Conservation (phyloP, 1,140 invertebrate genomes). For the Hylaeus volcanicus region DNA sequence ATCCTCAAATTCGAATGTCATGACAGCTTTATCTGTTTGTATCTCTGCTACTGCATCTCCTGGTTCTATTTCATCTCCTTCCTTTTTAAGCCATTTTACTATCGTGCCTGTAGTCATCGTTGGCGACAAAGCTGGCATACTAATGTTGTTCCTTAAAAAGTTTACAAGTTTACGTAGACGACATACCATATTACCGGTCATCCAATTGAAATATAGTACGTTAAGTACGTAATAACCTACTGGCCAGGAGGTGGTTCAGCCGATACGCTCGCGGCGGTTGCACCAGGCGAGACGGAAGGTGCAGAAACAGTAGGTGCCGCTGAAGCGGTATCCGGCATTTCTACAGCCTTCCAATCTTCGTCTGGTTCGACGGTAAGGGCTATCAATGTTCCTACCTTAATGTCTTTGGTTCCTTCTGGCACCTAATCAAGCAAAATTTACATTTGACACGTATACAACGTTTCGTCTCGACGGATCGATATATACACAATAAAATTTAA, state of each 20-base stretch:
- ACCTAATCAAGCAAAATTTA: conserved; percentile 66
- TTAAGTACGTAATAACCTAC: conserved; percentile 56
- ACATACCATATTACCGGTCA: background rate
- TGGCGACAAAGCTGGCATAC: conserved; percentile 96
- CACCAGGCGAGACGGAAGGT: background rate
- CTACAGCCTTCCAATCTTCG: conserved; percentile 83
- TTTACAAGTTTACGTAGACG: background rate
- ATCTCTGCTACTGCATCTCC: conserved; percentile 98
- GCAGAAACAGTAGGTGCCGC: conserved; percentile 23
- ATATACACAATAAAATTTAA: background rate
- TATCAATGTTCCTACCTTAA: conserved; percentile 85
- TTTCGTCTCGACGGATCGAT: background rate
- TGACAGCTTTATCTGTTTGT: conserved; percentile 99
- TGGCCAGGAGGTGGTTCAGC: conserved; percentile 69
- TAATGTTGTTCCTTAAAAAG: conserved; percentile 70
- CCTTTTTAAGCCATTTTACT: conserved; percentile 98
- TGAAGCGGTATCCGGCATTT: conserved; percentile 72
- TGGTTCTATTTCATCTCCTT: conserved; percentile 89
- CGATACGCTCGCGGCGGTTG: conserved; percentile 17
- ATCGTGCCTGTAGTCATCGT: conserved; percentile 99
- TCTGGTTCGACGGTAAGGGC: conserved; percentile 85
- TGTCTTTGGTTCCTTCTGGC: conserved; percentile 82
- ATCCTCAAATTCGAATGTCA: conserved; percentile 99
- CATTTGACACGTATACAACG: too few relatives aligned
- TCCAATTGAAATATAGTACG: background rate